Evolutionary conservation across 2,113 vertebrate genomes (phyloP).

Genomic region (Bostrychus sinensis): DNA sequence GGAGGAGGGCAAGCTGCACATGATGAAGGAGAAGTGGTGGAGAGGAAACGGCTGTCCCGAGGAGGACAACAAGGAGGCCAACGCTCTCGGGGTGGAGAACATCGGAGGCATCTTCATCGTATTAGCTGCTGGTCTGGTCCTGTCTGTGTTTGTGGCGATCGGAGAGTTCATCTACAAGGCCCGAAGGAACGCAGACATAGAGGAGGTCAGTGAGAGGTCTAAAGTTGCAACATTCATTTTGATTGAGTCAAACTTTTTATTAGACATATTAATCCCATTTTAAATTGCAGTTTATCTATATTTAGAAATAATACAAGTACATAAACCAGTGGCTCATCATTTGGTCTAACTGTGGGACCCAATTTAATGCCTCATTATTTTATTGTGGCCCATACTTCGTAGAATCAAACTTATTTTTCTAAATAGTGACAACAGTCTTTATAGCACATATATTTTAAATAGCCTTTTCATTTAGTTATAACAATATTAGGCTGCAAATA

Average conservation of each 20-base stretch:
- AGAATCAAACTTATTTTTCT: too few relatives aligned
- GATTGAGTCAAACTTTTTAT: not conserved
- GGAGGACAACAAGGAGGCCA: slow-evolving; percentile 96
- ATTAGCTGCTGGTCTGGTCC: slow-evolving; percentile 92
- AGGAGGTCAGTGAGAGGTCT: slow-evolving; percentile 85
- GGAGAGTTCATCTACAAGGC: slow-evolving; percentile 97
- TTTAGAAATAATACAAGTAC: too few relatives aligned
- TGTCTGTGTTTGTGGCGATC: slow-evolving; percentile 96
- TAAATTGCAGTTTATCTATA: too few relatives aligned
- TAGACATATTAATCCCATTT: not conserved
- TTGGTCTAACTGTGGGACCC: too few relatives aligned
- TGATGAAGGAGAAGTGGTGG: slow-evolving; percentile 99
- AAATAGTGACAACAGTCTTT: too few relatives aligned
- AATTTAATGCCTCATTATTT: too few relatives aligned
- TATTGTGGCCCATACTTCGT: too few relatives aligned
- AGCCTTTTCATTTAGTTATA: too few relatives aligned
- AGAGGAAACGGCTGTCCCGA: slow-evolving; percentile 93
- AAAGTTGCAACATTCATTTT: not conserved
- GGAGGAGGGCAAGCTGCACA: slow-evolving; percentile 96
- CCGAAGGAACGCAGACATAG: slow-evolving; percentile 89
- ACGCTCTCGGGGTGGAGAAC: slow-evolving; percentile 93
- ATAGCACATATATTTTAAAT: too few relatives aligned
- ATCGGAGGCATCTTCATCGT: slow-evolving; percentile 99
- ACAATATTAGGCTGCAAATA: too few relatives aligned
- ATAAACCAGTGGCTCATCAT: too few relatives aligned